Base-by-base conservation (phyloP, 2,797 vertebrate species). In the Cossypha dichroa region DNA sequence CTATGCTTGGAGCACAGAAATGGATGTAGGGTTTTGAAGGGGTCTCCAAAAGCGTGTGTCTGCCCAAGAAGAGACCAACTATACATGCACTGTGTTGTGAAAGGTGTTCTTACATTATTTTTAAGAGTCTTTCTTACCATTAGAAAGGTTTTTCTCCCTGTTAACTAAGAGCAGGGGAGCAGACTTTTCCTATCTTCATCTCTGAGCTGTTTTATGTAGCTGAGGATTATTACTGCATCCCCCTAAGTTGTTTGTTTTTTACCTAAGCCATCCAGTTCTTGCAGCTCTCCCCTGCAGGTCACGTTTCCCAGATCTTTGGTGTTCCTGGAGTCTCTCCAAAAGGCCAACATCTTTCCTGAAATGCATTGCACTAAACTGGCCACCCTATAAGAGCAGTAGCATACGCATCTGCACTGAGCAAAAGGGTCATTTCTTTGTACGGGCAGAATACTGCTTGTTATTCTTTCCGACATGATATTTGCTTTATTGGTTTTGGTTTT, bases 21-120 rank as follows among this genome's bases (percentile, higher is more conserved):
- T 4, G 3, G 9, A 40, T 26, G 55, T 49, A 77, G 10, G n/a
- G 21, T 5, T 36, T 58, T 41, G 60, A 90, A 77, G 21, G 26
- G 4, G 5, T 67, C n/a, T 74, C 58, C 58, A 72, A 64, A 92
- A 86, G 11, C 5, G 14, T 20, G 28, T 62, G 25, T 73, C 45
- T 72, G 69, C n/a, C 17, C 58, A 55, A 49, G 41, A 68, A 56
- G 9, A 67, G 55, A 63, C 29, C 31, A 60, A 2, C 28, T 58
- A 2, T 20, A 20, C 7, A 8, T 1, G 1, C 2, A 8, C 9
- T 46, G 11, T 45, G 18, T 19, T 59, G 41, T 52, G 45, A 86
- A 77, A 36, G 12, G 3, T 38, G 15, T 55, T 38, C 18, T 66
- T 67, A 80, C 2, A 13, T 7, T 14, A 36, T n/a, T 48, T 18